Percentiles rank a stretch among this genome's conserved stretches.
phyloP scores from a whole-genome alignment of 2,888 invertebrate species.

The Laothoe populi region DNA sequence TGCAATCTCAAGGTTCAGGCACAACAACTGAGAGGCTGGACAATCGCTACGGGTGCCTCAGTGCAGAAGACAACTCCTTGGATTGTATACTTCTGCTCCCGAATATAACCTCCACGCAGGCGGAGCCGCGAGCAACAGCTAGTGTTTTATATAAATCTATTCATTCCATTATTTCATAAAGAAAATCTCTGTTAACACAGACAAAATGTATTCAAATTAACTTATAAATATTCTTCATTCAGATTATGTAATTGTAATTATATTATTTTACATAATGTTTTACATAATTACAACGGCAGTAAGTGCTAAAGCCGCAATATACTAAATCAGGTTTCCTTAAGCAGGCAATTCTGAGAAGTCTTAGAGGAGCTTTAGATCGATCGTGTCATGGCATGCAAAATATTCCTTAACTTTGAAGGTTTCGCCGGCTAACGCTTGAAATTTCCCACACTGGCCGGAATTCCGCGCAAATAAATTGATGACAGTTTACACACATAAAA shows the following conservation, averaged over 20 bases:
- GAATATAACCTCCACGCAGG: no score
- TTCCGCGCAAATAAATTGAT: constrained; percentile 33
- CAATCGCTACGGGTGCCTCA: no score
- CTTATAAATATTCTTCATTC: constrained; percentile 15
- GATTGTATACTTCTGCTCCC: no score
- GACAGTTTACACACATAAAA: constrained; percentile 5
- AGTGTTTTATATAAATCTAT: no score
- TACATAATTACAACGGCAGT: constrained; percentile 23
- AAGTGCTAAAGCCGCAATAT: constrained; percentile 33
- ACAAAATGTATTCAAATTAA: constrained; percentile 20
- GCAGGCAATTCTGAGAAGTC: constrained; percentile 47
- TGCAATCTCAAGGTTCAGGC: no score
- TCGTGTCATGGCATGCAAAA: constrained; percentile 51
- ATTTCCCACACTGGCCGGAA: constrained; percentile 49
- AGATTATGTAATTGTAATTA: constrained; percentile 9
- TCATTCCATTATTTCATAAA: neutral
- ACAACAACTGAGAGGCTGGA: no score
- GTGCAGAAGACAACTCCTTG: no score
- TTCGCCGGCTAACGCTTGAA: constrained; percentile 44
- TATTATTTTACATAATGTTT: constrained; percentile 25
- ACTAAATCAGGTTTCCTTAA: constrained; percentile 29
- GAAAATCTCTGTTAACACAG: constrained; percentile 1
- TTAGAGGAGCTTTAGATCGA: constrained; percentile 52
- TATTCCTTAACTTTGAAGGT: constrained; percentile 56
- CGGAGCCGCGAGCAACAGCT: no score